These are phyloP conservation scores for Corvus cornix DNA, from an alignment of 2,113 vertebrate genomes.

Conservation along the genomic window DNA sequence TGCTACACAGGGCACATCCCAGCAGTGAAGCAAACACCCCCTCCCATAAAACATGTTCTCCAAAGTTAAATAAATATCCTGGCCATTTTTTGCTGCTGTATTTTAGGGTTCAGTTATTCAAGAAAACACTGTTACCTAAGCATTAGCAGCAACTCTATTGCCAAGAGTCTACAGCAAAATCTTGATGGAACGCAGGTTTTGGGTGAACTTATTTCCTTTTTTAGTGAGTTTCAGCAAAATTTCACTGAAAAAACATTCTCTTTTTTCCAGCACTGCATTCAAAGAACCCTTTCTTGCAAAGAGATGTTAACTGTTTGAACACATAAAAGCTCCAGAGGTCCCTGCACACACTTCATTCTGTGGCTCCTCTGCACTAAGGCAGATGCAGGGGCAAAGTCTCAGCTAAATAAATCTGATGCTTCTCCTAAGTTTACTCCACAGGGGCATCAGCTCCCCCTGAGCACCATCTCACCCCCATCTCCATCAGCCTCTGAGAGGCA, in stretches of 20 bases:
- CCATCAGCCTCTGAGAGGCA: background rate
- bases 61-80: background rate
- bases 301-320: background rate
- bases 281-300: background rate
- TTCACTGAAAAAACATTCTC: background rate
- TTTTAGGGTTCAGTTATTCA: background rate
- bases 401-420: too few relatives aligned
- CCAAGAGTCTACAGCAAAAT: background rate
- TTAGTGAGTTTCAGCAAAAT: background rate
- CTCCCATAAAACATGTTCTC: background rate
- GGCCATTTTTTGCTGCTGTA: background rate
- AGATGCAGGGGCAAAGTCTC: accelerated
- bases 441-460: background rate
- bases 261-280: background rate
- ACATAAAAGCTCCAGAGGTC: background rate
- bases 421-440: background rate
- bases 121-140: background rate
- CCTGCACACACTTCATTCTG: background rate
- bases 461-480: background rate
- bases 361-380: background rate
- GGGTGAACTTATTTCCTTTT: background rate
- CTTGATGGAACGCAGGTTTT: background rate
- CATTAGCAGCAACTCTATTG: background rate
- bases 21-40: background rate
- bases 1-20: background rate